Conservation (phyloP, 2,113 vertebrate genomes). For the Nasalis larvatus region DNA sequence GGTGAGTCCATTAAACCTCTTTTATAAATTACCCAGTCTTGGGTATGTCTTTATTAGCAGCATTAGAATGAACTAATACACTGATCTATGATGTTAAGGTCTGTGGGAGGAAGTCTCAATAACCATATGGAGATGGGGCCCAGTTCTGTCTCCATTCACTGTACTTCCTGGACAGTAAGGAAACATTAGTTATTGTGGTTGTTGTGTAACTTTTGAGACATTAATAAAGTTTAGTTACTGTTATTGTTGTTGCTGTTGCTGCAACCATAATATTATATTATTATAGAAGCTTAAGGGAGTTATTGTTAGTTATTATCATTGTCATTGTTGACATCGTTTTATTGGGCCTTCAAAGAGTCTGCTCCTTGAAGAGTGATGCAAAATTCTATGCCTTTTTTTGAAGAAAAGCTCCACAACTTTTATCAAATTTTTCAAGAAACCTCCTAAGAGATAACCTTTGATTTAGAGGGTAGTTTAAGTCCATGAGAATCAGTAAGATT, state of each 20-base stretch:
- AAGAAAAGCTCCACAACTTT: neutral
- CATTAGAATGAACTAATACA: too few relatives aligned
- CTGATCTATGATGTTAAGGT: neutral
- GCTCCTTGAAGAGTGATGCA: neutral
- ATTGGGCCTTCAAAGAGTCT: neutral
- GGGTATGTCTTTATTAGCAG: too few relatives aligned
- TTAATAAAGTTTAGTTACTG: neutral
- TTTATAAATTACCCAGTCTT: too few relatives aligned
- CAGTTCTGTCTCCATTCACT: too few relatives aligned
- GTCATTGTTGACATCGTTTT: too few relatives aligned
- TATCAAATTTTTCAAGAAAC: neutral
- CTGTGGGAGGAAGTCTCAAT: neutral
- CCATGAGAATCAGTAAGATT: neutral
- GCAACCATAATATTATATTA: too few relatives aligned
- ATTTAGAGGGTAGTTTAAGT: neutral
- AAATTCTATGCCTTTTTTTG: neutral
- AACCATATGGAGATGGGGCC: rapidly evolving
- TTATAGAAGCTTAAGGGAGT: neutral
- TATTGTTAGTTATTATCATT: neutral
- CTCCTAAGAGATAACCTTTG: neutral
- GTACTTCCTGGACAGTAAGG: neutral
- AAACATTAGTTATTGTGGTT: neutral
- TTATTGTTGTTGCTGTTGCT: neutral
- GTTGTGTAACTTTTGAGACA: neutral
- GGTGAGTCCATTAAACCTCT: too few relatives aligned